Conservation (phyloP, 2,888 invertebrate species). For the Acanthococcus lagerstroemiae region DNA sequence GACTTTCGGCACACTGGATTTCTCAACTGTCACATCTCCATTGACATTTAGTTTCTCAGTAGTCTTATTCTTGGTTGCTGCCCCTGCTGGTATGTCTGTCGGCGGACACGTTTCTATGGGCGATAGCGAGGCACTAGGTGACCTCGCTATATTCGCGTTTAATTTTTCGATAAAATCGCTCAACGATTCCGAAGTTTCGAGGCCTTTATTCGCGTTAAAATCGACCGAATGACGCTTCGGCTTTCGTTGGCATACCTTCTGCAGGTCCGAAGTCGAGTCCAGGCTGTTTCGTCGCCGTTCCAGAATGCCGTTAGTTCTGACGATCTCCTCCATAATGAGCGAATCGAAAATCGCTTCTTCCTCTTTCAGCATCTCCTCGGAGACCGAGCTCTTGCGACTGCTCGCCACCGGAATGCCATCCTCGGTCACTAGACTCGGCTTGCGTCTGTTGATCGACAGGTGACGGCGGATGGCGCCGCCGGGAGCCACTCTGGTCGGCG, state of each 20-base stretch:
- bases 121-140: background rate
- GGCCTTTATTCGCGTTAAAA: constrained; percentile 37
- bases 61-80: background rate
- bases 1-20: constrained; percentile 15
- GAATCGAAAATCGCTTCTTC: constrained; percentile 36
- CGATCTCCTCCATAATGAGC: constrained; percentile 37
- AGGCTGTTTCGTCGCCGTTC: constrained; percentile 18
- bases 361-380: constrained; percentile 39
- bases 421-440: constrained; percentile 23
- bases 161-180: constrained; percentile 18
- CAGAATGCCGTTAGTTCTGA: constrained; percentile 6
- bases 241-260: background rate
- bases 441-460: constrained; percentile 35
- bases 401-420: constrained; percentile 41
- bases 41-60: too few relatives aligned
- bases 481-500: constrained; percentile 36
- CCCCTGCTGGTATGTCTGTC: background rate
- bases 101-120: background rate
- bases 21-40: background rate
- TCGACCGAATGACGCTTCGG: constrained; percentile 21
- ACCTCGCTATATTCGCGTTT: constrained; percentile 10
- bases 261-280: background rate
- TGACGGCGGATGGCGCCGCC: constrained; percentile 36
- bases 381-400: constrained; percentile 36
- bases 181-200: constrained; percentile 9